Conservation (phyloP, 2,113 vertebrate species). For the Thamnaconus septentrionalis region DNA sequence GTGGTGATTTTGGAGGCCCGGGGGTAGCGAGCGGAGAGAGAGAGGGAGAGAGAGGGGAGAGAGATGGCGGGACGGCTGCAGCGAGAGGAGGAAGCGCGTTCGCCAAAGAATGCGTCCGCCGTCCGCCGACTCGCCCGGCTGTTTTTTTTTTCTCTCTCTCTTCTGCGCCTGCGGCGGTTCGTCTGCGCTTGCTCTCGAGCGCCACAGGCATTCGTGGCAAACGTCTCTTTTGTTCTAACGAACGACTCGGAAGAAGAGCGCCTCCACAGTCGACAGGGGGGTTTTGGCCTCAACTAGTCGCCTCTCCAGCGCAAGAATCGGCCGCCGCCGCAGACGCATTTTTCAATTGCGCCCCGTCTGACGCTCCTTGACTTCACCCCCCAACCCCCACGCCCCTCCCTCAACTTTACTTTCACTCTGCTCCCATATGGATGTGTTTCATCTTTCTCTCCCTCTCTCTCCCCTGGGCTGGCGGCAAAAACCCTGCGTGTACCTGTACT, state of each 20-base stretch:
- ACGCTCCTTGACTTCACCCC: not conserved
- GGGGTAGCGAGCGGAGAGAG: constrained; percentile 25
- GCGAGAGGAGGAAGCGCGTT: constrained; percentile 42
- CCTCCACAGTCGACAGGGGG: constrained; percentile 32
- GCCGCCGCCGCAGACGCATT: too few relatives aligned
- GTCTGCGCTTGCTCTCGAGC: not conserved
- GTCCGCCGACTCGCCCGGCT: constrained; percentile 71
- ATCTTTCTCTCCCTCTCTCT: constrained; percentile 40
- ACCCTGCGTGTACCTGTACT: constrained; percentile 64
- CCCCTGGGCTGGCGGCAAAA: constrained; percentile 38
- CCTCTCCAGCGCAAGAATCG: too few relatives aligned
- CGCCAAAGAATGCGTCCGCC: constrained; percentile 58
- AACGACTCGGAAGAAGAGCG: constrained; percentile 4
- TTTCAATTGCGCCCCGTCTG: constrained; percentile 19
- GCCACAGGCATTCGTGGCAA: constrained; percentile 76
- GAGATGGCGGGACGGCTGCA: not conserved
- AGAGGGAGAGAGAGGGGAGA: not conserved
- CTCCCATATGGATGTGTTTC: constrained; percentile 53
- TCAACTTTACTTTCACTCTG: constrained; percentile 6
- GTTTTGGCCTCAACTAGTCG: too few relatives aligned
- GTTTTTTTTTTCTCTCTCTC: constrained; percentile 62
- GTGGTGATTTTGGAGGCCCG: constrained; percentile 65
- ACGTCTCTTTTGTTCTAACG: constrained; percentile 35
- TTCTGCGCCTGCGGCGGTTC: too few relatives aligned
- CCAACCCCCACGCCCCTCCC: constrained; percentile 13